Percentiles rank a stretch among this genome's conserved stretches.
phyloP scores from a whole-genome alignment of 2,113 vertebrate species.

The Irena cyanogastra region DNA sequence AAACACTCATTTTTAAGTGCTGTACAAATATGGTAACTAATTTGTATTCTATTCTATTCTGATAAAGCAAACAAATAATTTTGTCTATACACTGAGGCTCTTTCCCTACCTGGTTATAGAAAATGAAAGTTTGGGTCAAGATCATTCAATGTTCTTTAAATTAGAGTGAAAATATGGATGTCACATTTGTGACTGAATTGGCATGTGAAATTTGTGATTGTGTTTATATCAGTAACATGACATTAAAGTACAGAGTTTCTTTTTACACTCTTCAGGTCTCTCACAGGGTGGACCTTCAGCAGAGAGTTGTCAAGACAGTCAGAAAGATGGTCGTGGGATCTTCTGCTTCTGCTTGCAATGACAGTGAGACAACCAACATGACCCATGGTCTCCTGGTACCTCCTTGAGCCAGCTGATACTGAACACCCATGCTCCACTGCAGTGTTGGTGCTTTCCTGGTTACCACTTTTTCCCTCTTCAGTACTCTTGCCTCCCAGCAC shows the following conservation, averaged over 20 bases:
- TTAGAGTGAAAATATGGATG: background rate
- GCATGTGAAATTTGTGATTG: background rate
- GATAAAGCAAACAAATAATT: slow-evolving; percentile 32
- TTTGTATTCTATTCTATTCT: slow-evolving; percentile 8
- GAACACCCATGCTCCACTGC: background rate
- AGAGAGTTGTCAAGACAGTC: background rate
- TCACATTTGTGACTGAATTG: background rate
- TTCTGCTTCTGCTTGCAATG: background rate
- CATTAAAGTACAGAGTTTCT: background rate
- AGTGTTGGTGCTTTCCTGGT: background rate
- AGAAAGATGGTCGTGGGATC: background rate
- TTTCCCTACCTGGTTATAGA: background rate
- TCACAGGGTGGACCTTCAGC: background rate
- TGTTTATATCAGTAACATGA: background rate
- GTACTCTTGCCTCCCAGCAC: background rate
- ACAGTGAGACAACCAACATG: background rate
- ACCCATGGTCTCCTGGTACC: background rate
- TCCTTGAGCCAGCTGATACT: background rate
- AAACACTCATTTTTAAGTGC: background rate
- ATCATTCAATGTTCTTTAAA: background rate
- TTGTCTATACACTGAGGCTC: background rate
- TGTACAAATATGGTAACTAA: background rate
- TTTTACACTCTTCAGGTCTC: background rate
- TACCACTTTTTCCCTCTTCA: background rate
- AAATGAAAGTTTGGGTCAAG: background rate